Percentiles rank a stretch among this genome's conserved stretches.
These are phyloP conservation scores for Amia ocellicauda DNA, from an alignment of 2,113 vertebrate genomes.

Conservation along the genomic window DNA sequence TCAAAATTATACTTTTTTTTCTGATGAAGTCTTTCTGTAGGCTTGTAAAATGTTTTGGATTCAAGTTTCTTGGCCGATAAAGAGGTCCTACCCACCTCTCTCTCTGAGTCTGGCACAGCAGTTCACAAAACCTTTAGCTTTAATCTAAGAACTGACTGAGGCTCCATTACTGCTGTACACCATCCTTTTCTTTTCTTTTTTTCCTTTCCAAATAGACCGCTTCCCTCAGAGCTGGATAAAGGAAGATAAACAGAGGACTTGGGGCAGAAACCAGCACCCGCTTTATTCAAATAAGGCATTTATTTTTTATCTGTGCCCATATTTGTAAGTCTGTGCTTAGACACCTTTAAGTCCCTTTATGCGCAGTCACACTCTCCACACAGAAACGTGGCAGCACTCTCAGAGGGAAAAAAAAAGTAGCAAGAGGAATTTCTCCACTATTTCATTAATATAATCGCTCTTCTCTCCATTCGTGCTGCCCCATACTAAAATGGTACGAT, in stretches of 20 bases:
- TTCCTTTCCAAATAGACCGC: neutral
- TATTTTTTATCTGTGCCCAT: neutral
- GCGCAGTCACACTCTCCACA: neutral
- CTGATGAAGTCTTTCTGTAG: neutral
- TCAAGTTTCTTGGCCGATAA: neutral
- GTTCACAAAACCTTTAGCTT: neutral
- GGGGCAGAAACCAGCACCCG: neutral
- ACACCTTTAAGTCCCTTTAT: neutral
- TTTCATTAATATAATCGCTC: too few species aligned
- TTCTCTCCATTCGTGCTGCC: too few species aligned
- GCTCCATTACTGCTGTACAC: neutral
- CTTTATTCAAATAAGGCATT: constrained; percentile 2
- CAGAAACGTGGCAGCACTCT: neutral
- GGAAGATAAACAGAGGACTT: neutral
- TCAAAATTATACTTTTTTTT: neutral
- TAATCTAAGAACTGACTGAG: neutral
- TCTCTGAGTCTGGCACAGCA: neutral
- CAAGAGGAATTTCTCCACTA: too few species aligned
- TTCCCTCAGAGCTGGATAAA: neutral
- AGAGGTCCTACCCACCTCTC: too few species aligned
- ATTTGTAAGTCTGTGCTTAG: neutral
- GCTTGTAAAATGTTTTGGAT: neutral
- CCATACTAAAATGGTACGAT: too few species aligned
- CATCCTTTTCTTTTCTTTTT: neutral
- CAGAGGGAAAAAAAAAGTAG: too few species aligned